Evolutionary conservation across 92 coral and sea anemone genomes (phyloP).

Genomic region (Parazoanthus swiftii): DNA sequence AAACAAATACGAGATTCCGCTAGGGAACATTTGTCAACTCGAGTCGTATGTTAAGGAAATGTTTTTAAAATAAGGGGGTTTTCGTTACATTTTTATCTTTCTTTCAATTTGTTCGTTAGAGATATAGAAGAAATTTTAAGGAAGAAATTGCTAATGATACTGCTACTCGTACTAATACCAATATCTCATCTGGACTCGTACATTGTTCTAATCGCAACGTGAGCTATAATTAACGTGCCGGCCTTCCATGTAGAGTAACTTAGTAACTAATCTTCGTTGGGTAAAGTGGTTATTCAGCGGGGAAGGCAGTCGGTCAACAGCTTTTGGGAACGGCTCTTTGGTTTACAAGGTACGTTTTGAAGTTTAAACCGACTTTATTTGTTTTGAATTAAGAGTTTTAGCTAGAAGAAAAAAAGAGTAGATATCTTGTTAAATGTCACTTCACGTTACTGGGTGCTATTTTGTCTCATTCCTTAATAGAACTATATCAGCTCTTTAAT

Average conservation of each 20-base stretch:
- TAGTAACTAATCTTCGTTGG: neutral
- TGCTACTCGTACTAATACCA: too few species aligned
- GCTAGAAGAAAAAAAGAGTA: neutral
- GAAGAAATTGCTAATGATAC: neutral
- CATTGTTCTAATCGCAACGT: neutral
- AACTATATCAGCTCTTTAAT: neutral
- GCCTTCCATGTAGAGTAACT: neutral
- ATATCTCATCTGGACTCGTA: neutral
- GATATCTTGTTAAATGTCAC: neutral
- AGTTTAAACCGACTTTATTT: neutral
- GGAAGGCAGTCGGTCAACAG: neutral
- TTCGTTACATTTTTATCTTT: too few species aligned
- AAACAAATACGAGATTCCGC: neutral
- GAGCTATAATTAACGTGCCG: neutral
- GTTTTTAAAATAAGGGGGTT: too few species aligned
- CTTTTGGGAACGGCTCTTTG: conserved; percentile 9
- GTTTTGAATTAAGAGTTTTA: neutral
- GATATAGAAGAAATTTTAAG: neutral
- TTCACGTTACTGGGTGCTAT: neutral
- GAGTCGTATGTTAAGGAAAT: neutral
- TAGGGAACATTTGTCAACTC: neutral
- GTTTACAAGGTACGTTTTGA: neutral
- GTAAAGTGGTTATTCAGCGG: neutral
- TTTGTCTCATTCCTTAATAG: neutral
- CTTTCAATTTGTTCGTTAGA: neutral